Conservation (phyloP, 2,888 invertebrate species). For the Patella caerulea region DNA sequence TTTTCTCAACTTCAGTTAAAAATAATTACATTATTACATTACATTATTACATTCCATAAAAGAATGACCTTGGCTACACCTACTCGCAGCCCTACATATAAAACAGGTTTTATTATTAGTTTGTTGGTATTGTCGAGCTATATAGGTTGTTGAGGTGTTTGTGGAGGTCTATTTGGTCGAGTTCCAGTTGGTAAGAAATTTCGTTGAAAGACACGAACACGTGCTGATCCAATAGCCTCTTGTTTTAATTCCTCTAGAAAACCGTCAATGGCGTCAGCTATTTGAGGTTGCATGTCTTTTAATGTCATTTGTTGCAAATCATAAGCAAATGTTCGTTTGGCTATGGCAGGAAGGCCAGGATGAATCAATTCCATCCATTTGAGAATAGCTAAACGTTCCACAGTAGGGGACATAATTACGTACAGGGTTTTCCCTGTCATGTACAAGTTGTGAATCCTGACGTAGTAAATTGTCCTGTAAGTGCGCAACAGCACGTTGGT, state of each 20-base stretch:
- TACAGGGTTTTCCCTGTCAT: conserved; percentile 21
- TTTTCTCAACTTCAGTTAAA: background rate
- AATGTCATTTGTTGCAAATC: conserved; percentile 18
- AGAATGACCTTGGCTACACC: background rate
- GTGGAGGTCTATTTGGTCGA: too few species aligned
- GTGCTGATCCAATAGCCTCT: background rate
- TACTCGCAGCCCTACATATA: background rate
- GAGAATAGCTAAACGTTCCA: conserved; percentile 30
- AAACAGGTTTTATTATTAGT: background rate
- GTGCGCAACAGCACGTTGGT: background rate
- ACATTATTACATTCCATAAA: background rate
- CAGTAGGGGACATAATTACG: conserved; percentile 27
- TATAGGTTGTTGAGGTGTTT: too few species aligned
- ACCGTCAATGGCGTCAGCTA: conserved; percentile 2
- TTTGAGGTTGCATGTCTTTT: background rate
- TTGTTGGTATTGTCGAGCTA: too few species aligned
- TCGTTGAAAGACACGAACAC: too few species aligned
- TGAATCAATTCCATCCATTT: conserved; percentile 31
- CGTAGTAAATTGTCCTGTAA: conserved; percentile 25
- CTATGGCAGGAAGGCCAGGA: conserved; percentile 16
- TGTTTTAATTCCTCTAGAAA: background rate
- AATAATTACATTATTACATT: background rate
- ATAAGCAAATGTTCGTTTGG: conserved; percentile 19
- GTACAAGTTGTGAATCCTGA: conserved; percentile 25
- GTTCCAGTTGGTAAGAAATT: too few species aligned